Evolutionary conservation across 2,888 invertebrate species (phyloP).

Genomic region (Argyra leucocephala): DNA sequence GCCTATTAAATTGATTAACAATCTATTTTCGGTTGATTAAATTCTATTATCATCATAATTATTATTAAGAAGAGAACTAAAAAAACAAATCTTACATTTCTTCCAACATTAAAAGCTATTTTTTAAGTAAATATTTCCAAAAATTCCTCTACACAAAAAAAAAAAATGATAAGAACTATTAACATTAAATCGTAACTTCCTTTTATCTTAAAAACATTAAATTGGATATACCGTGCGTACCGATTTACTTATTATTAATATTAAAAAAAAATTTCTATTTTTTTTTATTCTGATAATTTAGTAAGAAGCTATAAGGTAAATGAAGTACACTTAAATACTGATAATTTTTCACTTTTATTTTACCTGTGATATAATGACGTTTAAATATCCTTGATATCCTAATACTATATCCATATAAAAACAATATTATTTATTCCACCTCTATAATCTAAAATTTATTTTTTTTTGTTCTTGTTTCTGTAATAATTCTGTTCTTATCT

Average conservation of each 20-base stretch:
- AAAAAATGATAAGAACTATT: constrained; percentile 6
- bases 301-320: no score
- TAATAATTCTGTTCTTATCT: not conserved
- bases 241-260: no score
- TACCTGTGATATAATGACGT: not conserved
- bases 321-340: not conserved
- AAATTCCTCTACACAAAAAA: not conserved
- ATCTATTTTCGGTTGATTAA: not conserved
- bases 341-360: not conserved
- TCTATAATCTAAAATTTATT: not conserved
- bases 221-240: no score
- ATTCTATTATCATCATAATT: not conserved
- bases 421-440: not conserved
- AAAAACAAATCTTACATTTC: no score
- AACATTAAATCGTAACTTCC: not conserved
- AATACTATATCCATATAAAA: not conserved
- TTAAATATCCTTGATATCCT: not conserved
- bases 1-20: no score
- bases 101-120: no score
- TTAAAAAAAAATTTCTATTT: no score
- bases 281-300: no score
- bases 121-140: no score
- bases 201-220: no score
- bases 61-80: no score
- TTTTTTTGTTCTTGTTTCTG: no score